Evolutionary conservation across 2,797 vertebrate species (phyloP), one percentile per base, ranked within the genome.

Genomic region (Cynopterus sphinx): DNA sequence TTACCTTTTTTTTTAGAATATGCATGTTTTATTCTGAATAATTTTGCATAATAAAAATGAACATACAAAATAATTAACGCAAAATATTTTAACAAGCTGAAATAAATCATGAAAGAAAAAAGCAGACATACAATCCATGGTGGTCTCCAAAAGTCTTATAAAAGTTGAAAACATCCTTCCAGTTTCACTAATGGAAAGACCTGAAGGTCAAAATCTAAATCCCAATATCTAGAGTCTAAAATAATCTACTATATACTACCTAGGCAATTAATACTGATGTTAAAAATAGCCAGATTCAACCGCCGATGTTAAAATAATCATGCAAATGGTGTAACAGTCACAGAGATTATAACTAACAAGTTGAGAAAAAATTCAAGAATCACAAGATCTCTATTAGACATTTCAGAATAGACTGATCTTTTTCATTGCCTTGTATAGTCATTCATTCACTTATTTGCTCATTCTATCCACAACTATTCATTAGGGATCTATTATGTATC

Each of bases 21-120:
- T 97, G 98, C 98, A 98, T 98, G 97, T 98, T 98, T 98, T 98
- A 96, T 94, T 97, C 98, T 97, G 98, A 98, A 98, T 98, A 98
- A 98, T 98, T 98, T 98, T 98, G 98, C 96, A 97, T 96, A 96
- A 96, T 86, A 92, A 98, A 97, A 96, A 97, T 87, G 97, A 97
- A 98, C 59, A 92, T 97, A 96, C 91, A 91, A 97, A 98, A 97
- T 98, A 97, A 98, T 97, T 97, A 97, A 97, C 74, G 91, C 94
- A 92, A 97, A 96, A 97, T 97, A 97, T 95, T 97, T 97, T 96
- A 97, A 93, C 97, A 96, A 97, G 96, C 91, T 95, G 79, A 96
- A 96, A 90, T 96, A 95, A 95, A 95, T 97, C 78, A 59, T 49
- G 67, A 87, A 91, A 88, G 65, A 26, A 95, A 87, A 94, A 91